phyloP scores from a whole-genome alignment of 2,797 vertebrate species.

The Dryobates pubescens region DNA sequence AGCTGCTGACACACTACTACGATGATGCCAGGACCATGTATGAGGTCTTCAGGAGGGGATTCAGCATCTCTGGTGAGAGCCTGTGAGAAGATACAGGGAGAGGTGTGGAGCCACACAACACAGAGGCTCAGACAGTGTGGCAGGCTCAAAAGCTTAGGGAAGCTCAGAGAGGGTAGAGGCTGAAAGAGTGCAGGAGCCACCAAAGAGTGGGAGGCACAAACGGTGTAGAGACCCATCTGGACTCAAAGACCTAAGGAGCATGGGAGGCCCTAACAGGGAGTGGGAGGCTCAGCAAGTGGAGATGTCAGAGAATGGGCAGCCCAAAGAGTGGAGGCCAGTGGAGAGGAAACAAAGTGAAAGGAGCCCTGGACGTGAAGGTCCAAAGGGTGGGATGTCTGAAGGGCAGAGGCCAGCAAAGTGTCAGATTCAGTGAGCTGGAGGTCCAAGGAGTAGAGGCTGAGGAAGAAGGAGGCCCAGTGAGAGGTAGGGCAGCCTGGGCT shows the following conservation, averaged over 20 bases:
- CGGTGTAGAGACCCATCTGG: neutral
- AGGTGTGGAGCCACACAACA: neutral
- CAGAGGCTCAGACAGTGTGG: neutral
- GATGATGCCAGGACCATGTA: constrained; percentile 96
- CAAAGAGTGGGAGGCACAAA: too few species aligned
- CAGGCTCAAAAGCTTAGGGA: too few species aligned
- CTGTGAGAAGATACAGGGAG: neutral
- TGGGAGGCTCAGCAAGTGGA: neutral
- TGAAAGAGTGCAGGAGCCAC: neutral
- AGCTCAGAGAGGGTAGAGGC: too few species aligned
- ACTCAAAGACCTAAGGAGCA: neutral
- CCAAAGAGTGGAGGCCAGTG: neutral
- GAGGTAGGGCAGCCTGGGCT: neutral
- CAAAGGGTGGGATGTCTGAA: too few species aligned
- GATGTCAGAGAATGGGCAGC: neutral
- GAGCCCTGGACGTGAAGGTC: neutral
- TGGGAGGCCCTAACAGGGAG: neutral
- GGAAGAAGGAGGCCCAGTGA: neutral
- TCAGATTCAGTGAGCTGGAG: neutral
- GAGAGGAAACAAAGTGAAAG: neutral
- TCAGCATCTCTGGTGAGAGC: constrained; percentile 91
- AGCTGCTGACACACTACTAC: constrained; percentile 91
- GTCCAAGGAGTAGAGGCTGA: neutral
- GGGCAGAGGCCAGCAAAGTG: too few species aligned
- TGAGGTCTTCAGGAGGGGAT: constrained; percentile 93